Evolutionary conservation across 1,140 invertebrate genomes (phyloP).

Genomic region (Mesaphorura yosii): DNA sequence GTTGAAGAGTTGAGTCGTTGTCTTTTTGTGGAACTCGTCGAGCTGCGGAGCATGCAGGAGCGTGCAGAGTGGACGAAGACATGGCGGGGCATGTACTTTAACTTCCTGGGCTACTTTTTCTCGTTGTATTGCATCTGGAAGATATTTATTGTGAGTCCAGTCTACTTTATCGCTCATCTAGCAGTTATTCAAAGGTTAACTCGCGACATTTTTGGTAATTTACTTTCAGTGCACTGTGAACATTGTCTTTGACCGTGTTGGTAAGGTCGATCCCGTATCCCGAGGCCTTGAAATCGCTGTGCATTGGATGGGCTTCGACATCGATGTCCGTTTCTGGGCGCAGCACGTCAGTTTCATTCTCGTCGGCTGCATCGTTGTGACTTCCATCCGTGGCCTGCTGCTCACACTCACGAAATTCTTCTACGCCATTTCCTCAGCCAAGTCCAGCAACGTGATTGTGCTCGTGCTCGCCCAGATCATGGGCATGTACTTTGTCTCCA

Average conservation of each 20-base stretch:
- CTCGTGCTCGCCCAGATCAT: slow-evolving; percentile 94
- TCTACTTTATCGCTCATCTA: background rate
- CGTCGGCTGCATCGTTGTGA: slow-evolving; percentile 94
- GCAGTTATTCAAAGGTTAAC: slow-evolving; percentile 2
- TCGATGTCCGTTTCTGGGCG: slow-evolving; percentile 97
- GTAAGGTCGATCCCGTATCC: slow-evolving; percentile 96
- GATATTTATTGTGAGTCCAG: slow-evolving; percentile 85
- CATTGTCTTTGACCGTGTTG: slow-evolving; percentile 97
- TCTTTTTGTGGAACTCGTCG: slow-evolving; percentile 89
- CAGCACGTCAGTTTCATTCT: slow-evolving; percentile 96
- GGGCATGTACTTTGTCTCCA: slow-evolving; percentile 98
- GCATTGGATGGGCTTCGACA: slow-evolving; percentile 89
- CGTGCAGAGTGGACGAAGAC: slow-evolving; percentile 91
- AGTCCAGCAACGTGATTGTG: slow-evolving; percentile 98
- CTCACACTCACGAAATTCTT: slow-evolving; percentile 99
- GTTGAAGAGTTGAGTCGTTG: slow-evolving; percentile 86
- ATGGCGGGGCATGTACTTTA: slow-evolving; percentile 97
- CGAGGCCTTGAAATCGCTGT: slow-evolving; percentile 92
- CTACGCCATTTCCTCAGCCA: slow-evolving; percentile 98
- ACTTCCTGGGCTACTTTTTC: slow-evolving; percentile 97
- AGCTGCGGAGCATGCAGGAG: slow-evolving; percentile 84
- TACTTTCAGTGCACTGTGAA: slow-evolving; percentile 80
- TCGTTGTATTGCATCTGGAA: slow-evolving; percentile 98
- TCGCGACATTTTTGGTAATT: slow-evolving; percentile 12
- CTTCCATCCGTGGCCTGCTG: slow-evolving; percentile 89